phyloP scores from a whole-genome alignment of 1,140 invertebrate species.

The Portunus trituberculatus region DNA sequence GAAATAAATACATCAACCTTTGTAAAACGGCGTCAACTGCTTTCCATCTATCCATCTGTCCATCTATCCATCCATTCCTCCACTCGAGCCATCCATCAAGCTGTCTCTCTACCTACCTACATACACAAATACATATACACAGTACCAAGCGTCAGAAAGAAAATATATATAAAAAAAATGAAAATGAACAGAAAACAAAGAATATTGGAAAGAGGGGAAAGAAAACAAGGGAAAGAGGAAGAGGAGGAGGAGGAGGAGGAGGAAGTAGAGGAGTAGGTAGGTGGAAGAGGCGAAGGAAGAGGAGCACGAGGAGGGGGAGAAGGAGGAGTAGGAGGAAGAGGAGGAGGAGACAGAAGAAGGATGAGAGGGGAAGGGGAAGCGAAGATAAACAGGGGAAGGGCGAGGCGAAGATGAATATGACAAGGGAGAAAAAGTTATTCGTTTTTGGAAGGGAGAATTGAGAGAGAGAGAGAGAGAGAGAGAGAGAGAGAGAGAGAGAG shows the following conservation, averaged over 20 bases:
- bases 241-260: background rate
- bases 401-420: slow-evolving; percentile 21
- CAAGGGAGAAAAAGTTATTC: slow-evolving; percentile 22
- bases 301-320: background rate
- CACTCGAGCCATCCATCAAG: too few species aligned
- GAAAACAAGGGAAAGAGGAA: background rate
- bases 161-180: background rate
- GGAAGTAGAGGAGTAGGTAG: background rate
- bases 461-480: background rate
- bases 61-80: background rate
- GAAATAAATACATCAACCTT: background rate
- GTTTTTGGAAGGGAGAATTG: slow-evolving; percentile 22
- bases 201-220: slow-evolving; percentile 13
- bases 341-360: background rate
- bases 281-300: background rate
- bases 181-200: slow-evolving; percentile 22
- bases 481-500: background rate
- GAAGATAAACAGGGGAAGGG: slow-evolving; percentile 17
- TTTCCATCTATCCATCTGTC: background rate
- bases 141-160: background rate
- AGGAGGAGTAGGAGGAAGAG: background rate
- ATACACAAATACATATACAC: slow-evolving; percentile 30
- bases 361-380: slow-evolving; percentile 9
- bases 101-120: background rate
- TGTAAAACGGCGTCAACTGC: background rate